Evolutionary conservation across 2,797 vertebrate genomes (phyloP).

Genomic region (Morelia viridis): DNA sequence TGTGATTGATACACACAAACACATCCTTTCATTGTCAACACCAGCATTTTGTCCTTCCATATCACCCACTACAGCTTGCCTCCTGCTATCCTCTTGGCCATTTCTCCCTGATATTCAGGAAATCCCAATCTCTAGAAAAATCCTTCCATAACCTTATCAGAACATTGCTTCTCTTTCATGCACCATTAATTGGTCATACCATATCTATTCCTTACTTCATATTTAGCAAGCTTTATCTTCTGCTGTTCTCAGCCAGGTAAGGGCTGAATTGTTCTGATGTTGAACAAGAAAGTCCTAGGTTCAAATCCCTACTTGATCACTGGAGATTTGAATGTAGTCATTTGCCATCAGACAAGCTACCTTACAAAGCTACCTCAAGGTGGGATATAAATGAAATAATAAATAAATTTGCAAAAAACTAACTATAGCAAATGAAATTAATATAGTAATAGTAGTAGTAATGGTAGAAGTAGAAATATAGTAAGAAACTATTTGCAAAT

Average conservation of each 20-base stretch:
- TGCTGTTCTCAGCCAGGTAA: neutral
- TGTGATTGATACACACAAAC: too few relatives aligned
- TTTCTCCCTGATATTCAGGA: neutral
- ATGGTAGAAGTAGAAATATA: neutral
- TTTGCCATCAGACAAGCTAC: neutral
- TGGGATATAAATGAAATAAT: neutral
- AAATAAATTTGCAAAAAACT: neutral
- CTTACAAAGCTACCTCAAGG: neutral
- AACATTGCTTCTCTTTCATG: neutral
- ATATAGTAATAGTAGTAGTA: neutral
- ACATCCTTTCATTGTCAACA: neutral
- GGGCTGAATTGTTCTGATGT: neutral
- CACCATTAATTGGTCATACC: neutral
- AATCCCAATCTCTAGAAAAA: neutral
- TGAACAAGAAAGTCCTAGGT: neutral
- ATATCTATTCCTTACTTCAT: neutral
- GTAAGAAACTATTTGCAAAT: neutral
- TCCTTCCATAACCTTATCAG: neutral
- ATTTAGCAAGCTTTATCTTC: neutral
- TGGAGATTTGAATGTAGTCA: neutral
- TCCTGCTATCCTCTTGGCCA: neutral
- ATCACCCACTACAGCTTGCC: neutral
- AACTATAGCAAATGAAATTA: neutral
- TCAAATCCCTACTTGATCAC: neutral
- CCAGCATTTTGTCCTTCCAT: neutral